A percentile compares a stretch with the other conserved stretches of the same genome.
These are phyloP conservation scores for Anarrhichthys ocellatus DNA, from an alignment of 2,113 vertebrate genomes.

Conservation along the genomic window DNA sequence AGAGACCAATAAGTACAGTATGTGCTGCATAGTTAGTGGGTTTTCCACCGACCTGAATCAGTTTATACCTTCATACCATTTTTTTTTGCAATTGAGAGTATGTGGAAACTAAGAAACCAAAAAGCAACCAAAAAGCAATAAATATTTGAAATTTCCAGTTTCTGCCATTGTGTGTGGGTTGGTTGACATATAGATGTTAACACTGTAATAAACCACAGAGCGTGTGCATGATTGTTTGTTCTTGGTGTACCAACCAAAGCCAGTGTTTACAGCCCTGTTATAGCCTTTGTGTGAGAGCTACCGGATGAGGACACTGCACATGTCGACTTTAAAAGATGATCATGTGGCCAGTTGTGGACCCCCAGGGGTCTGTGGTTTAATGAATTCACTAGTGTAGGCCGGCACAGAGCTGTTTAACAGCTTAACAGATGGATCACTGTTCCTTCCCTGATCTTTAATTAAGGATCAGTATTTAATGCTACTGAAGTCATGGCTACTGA, in stretches of 20 bases:
- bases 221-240: not conserved
- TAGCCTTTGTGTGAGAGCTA: conserved; percentile 15
- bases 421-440: conserved; percentile 68
- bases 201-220: not conserved
- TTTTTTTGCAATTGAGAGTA: not conserved
- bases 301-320: conserved; percentile 36
- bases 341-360: conserved; percentile 51
- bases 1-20: not conserved
- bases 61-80: not conserved
- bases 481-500: conserved; percentile 37
- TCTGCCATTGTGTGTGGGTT: not conserved
- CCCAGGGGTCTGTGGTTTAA: conserved; percentile 56
- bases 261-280: not conserved
- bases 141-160: not conserved
- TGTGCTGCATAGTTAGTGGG: not conserved
- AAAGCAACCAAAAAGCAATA: not conserved
- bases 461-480: conserved; percentile 66
- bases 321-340: conserved; percentile 62
- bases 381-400: conserved; percentile 55
- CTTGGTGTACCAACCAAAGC: not conserved
- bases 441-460: conserved; percentile 63
- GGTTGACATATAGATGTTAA: not conserved
- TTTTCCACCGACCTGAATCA: not conserved
- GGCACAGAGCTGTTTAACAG: conserved; percentile 66
- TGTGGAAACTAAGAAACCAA: not conserved